phyloP scores from a whole-genome alignment of 2,888 invertebrate species.

The Hydraecia micacea region DNA sequence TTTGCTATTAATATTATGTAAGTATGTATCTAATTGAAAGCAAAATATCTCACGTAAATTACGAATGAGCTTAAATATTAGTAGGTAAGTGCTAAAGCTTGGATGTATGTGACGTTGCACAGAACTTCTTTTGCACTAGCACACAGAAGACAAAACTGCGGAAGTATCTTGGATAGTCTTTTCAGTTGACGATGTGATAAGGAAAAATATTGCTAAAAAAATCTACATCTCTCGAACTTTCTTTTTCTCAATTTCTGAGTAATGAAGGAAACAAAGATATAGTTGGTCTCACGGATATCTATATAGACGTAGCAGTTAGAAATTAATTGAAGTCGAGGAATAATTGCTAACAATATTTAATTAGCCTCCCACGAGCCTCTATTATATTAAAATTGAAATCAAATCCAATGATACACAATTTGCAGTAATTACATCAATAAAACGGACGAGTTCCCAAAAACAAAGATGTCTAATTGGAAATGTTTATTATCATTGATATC shows the following conservation, averaged over 20 bases:
- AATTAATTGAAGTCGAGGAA: neutral
- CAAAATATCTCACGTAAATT: neutral
- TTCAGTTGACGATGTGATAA: neutral
- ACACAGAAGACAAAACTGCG: neutral
- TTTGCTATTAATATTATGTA: neutral
- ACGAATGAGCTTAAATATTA: neutral
- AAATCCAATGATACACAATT: conserved; percentile 35
- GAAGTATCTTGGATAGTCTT: neutral
- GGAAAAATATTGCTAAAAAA: too few species aligned
- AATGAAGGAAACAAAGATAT: neutral
- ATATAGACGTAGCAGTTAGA: neutral
- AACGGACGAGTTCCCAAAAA: conserved; percentile 20
- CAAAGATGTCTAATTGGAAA: conserved; percentile 35
- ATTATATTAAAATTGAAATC: conserved; percentile 19
- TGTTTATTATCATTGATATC: conserved; percentile 52
- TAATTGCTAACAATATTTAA: conserved; percentile 26
- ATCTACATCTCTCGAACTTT: neutral
- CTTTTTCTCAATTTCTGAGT: neutral
- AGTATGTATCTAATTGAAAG: neutral
- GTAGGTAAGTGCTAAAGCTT: neutral
- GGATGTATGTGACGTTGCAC: neutral
- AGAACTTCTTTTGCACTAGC: neutral
- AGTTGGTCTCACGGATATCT: too few species aligned
- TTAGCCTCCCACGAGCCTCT: neutral
- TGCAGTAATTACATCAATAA: conserved; percentile 41